Evolutionary conservation across 2,797 vertebrate genomes (phyloP).

Genomic region (Cynopterus sphinx): DNA sequence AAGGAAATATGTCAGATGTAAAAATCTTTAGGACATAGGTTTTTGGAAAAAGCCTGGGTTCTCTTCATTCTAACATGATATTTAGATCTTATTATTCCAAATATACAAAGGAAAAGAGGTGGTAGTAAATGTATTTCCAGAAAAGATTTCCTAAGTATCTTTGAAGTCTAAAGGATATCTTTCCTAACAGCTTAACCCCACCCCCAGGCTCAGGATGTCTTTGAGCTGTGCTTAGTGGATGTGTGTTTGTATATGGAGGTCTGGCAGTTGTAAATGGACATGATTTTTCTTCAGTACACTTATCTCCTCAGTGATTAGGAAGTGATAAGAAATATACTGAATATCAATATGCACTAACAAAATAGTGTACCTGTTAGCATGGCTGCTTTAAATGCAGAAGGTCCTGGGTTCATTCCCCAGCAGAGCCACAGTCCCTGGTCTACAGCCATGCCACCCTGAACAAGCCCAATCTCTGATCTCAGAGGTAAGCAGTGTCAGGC

Average conservation of each 20-base stretch:
- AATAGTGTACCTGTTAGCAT: neutral
- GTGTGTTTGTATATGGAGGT: neutral
- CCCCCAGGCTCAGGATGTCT: neutral
- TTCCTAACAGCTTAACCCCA: neutral
- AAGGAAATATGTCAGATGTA: neutral
- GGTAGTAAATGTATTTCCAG: neutral
- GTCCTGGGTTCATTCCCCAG: too few relatives aligned
- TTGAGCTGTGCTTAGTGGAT: neutral
- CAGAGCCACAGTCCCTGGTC: too few relatives aligned
- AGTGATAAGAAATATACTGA: neutral
- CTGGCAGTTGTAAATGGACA: neutral
- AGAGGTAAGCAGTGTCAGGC: too few relatives aligned
- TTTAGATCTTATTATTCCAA: neutral
- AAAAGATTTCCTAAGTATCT: neutral
- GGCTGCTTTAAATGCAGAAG: too few relatives aligned
- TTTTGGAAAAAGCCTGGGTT: neutral
- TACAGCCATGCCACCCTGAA: too few relatives aligned
- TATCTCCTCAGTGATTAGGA: conserved; percentile 1
- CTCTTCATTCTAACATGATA: neutral
- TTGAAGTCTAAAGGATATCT: neutral
- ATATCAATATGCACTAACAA: neutral
- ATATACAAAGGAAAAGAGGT: neutral
- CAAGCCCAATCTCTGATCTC: too few relatives aligned
- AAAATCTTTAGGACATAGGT: neutral
- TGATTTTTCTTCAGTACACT: neutral